phyloP scores from a whole-genome alignment of 2,888 invertebrate species.

The Agonum fuliginosum region DNA sequence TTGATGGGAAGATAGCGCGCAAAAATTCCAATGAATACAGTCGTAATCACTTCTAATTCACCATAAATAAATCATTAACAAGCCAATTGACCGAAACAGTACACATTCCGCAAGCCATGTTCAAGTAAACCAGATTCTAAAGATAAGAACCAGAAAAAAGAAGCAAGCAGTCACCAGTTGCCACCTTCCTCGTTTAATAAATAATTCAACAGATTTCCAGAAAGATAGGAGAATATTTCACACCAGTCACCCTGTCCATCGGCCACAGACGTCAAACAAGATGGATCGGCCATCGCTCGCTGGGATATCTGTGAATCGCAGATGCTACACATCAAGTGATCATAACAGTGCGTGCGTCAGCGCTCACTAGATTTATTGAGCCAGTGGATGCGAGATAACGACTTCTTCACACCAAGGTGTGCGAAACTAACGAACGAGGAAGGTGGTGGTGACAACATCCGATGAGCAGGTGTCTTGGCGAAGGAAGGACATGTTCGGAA shows the following conservation, averaged over 20 bases:
- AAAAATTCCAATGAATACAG: constrained; percentile 9
- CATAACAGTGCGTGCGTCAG: constrained; percentile 39
- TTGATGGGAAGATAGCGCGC: background rate
- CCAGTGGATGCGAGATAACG: constrained; percentile 17
- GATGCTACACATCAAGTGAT: constrained; percentile 34
- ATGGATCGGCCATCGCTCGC: constrained; percentile 66
- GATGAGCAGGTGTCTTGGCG: constrained; percentile 13
- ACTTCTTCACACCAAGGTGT: constrained; percentile 39
- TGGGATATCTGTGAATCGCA: constrained; percentile 46
- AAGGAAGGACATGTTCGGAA: constrained; percentile 1
- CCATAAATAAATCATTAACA: constrained; percentile 21
- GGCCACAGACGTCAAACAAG: constrained; percentile 66
- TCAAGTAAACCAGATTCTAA: constrained; percentile 37
- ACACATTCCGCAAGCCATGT: constrained; percentile 12
- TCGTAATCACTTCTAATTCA: constrained; percentile 37
- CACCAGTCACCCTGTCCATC: constrained; percentile 34
- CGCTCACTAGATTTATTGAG: constrained; percentile 42
- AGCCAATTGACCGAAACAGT: background rate
- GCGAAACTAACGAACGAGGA: constrained; percentile 29
- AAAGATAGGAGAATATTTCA: constrained; percentile 44
- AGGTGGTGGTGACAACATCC: constrained; percentile 27
- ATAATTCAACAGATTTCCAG: constrained; percentile 50
- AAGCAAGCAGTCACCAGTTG: constrained; percentile 4
- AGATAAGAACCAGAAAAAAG: constrained; percentile 25
- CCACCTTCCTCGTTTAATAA: constrained; percentile 45